Evolutionary conservation across 2,888 invertebrate genomes (phyloP).

Genomic region (Punctoribates punctum): DNA sequence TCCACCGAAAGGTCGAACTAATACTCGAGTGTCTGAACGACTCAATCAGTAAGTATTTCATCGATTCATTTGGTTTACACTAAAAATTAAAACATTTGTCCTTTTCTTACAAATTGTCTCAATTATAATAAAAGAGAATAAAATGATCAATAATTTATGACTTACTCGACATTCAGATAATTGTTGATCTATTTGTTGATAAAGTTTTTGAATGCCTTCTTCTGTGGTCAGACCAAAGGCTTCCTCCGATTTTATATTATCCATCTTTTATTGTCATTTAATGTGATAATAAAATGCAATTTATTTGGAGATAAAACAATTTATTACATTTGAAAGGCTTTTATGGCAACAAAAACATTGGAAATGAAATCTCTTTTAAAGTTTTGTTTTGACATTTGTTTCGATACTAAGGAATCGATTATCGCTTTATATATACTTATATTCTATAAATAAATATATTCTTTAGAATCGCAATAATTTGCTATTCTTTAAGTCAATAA

Average conservation of each 20-base stretch:
- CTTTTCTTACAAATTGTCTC: neutral
- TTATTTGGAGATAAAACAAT: too few relatives aligned
- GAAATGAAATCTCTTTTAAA: neutral
- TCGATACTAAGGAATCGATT: too few relatives aligned
- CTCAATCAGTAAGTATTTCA: conserved; percentile 30
- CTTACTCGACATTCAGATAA: conserved; percentile 52
- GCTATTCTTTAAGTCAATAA: too few relatives aligned
- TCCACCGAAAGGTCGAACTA: conserved; percentile 44
- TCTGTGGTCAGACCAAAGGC: conserved; percentile 45
- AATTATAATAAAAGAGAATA: too few relatives aligned
- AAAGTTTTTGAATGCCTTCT: conserved; percentile 66
- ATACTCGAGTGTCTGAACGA: conserved; percentile 36
- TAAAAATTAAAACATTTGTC: neutral
- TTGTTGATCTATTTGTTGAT: conserved; percentile 65
- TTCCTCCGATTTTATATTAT: neutral
- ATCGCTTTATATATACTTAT: too few relatives aligned
- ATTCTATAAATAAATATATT: too few relatives aligned
- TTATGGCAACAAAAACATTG: neutral
- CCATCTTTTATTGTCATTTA: too few relatives aligned
- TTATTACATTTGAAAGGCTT: too few relatives aligned
- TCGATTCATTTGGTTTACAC: conserved; percentile 5
- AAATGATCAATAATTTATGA: neutral
- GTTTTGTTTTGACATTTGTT: too few relatives aligned
- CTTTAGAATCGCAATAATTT: too few relatives aligned
- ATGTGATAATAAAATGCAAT: too few relatives aligned